These are phyloP conservation scores for Xyrichtys novacula DNA, from an alignment of 2,797 vertebrate species.

Conservation along the genomic window DNA sequence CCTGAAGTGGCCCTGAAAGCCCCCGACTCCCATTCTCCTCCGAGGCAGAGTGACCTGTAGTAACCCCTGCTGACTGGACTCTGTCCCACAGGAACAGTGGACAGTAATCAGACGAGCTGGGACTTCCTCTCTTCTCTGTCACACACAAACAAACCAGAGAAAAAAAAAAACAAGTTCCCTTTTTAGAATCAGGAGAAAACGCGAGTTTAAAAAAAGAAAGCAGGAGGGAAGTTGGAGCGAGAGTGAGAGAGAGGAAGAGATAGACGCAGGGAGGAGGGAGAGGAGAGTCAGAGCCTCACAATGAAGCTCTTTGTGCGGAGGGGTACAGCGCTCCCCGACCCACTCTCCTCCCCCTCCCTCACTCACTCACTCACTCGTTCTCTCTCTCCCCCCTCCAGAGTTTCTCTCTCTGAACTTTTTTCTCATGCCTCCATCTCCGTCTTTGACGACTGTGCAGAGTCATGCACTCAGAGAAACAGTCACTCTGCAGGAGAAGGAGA, in stretches of 20 bases:
- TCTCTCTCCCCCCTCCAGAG: constrained; percentile 12
- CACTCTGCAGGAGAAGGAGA: constrained; percentile 29
- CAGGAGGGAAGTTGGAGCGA: constrained; percentile 33
- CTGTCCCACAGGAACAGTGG: constrained; percentile 47
- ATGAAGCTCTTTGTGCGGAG: constrained; percentile 82
- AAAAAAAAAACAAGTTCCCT: too few relatives aligned
- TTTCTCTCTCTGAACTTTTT: constrained; percentile 4
- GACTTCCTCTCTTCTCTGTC: constrained; percentile 36
- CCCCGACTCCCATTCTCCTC: neutral
- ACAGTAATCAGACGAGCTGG: constrained; percentile 46
- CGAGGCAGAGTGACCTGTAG: constrained; percentile 59
- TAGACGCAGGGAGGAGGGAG: constrained; percentile 55
- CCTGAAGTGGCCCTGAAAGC: neutral
- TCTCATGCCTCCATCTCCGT: constrained; percentile 3
- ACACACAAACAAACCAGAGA: constrained; percentile 29
- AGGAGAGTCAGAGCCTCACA: constrained; percentile 71
- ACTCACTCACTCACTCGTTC: constrained; percentile 43
- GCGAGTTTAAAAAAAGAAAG: constrained; percentile 35
- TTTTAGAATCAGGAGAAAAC: constrained; percentile 56
- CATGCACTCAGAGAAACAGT: constrained; percentile 64
- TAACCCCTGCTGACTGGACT: constrained; percentile 54
- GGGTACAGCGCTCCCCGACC: constrained; percentile 62
- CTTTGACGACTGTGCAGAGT: constrained; percentile 71
- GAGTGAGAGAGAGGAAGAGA: constrained; percentile 62
- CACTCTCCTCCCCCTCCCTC: constrained; percentile 40